Conservation (phyloP, 2,888 invertebrate species). For the Toxonevra muliebris region DNA sequence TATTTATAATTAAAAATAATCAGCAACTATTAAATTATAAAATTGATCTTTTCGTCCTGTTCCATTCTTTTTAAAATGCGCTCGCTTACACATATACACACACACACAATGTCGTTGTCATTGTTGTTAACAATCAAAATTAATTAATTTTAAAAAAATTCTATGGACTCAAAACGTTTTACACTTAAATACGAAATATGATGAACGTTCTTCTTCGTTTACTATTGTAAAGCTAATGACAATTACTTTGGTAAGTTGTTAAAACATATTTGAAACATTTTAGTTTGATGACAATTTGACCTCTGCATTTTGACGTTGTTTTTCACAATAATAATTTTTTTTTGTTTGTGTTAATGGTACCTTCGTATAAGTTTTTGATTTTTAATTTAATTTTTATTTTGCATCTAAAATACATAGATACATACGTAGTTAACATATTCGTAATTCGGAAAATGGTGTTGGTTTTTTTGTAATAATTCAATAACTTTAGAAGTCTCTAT, state of each 20-base stretch:
- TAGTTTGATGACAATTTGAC: background rate
- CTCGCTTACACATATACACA: constrained; percentile 10
- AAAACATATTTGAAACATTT: background rate
- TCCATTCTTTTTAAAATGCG: constrained; percentile 29
- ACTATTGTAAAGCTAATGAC: constrained; percentile 84
- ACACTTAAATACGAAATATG: constrained; percentile 9
- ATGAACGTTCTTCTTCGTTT: constrained; percentile 18
- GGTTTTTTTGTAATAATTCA: no score
- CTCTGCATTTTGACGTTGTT: background rate
- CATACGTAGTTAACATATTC: no score
- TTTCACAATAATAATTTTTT: constrained; percentile 19
- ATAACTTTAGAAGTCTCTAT: no score
- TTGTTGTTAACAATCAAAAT: constrained; percentile 1
- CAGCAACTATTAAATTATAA: constrained; percentile 42
- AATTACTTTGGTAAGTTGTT: constrained; percentile 97
- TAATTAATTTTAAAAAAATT: constrained; percentile 11
- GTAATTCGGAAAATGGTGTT: no score
- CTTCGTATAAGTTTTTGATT: background rate
- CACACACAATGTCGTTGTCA: background rate
- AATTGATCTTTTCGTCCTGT: constrained; percentile 39
- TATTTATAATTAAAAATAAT: constrained; percentile 32
- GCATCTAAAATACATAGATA: no score
- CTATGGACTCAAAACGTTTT: background rate
- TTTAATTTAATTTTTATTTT: constrained; percentile 16
- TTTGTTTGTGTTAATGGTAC: constrained; percentile 8